These are phyloP conservation scores for Numenius arquata DNA, from an alignment of 2,113 vertebrate species.

Conservation along the genomic window DNA sequence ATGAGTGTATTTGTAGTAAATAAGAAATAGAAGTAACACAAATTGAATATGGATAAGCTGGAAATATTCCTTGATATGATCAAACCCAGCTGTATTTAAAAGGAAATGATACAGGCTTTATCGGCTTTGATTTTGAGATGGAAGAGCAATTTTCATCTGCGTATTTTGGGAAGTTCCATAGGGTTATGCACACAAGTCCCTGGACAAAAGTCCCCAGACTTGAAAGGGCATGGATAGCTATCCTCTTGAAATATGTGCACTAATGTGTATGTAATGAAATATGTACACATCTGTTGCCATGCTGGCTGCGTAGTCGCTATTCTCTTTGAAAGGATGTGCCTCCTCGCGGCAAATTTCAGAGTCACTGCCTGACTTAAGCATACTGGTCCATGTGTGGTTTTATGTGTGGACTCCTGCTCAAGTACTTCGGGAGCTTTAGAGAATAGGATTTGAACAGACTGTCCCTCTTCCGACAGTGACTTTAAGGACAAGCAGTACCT, in stretches of 20 bases:
- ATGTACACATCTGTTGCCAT: background rate
- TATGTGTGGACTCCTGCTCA: background rate
- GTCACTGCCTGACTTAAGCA: background rate
- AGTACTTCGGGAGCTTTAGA: background rate
- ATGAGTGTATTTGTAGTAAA: background rate
- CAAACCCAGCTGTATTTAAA: background rate
- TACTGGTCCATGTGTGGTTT: background rate
- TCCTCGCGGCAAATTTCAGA: background rate
- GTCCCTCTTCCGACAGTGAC: background rate
- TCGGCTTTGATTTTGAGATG: background rate
- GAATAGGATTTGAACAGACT: background rate
- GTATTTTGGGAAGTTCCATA: rapidly evolving
- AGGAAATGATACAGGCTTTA: background rate
- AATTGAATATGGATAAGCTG: background rate
- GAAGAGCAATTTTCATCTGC: background rate
- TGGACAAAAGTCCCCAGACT: background rate
- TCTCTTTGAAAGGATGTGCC: background rate
- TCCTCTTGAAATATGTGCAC: background rate
- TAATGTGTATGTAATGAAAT: background rate
- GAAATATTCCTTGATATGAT: background rate
- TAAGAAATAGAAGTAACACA: background rate
- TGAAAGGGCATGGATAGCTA: background rate
- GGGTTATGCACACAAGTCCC: background rate
- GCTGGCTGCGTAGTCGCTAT: rapidly evolving
- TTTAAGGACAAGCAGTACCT: background rate